A percentile compares a stretch with the other conserved stretches of the same genome.
Evolutionary conservation across 2,113 vertebrate genomes (phyloP).

Genomic region (Dasypus novemcinctus): DNA sequence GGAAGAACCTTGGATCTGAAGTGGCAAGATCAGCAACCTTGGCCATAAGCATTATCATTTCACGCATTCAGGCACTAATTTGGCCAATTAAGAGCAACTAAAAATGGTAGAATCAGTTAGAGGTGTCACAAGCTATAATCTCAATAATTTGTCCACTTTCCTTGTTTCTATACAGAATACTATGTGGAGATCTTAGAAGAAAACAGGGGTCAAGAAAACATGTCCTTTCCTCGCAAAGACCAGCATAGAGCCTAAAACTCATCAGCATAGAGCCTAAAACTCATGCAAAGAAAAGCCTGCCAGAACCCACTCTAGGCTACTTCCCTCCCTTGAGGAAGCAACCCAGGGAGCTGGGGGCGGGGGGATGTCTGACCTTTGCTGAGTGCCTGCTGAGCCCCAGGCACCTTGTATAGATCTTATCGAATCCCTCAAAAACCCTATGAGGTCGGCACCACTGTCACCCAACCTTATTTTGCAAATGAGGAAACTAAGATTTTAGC

Average conservation of each 20-base stretch:
- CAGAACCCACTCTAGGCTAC: not conserved
- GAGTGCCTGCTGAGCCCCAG: not conserved
- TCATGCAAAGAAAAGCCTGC: not conserved
- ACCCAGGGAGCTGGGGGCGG: not conserved
- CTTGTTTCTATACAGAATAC: not conserved
- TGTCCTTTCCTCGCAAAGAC: not conserved
- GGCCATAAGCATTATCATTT: not conserved
- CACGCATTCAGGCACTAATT: not conserved
- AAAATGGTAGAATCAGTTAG: not conserved
- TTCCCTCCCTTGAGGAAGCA: not conserved
- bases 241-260: not conserved
- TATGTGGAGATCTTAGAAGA: not conserved
- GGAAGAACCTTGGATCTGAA: not conserved
- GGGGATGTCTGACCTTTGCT: not conserved
- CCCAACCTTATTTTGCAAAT: not conserved
- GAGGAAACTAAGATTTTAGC: not conserved
- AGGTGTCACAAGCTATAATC: not conserved
- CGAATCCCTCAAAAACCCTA: not conserved
- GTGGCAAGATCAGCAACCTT: not conserved
- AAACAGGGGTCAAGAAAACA: not conserved
- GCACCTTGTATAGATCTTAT: not conserved
- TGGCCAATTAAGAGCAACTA: conserved; percentile 7
- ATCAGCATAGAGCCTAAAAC: not conserved
- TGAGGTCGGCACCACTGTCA: not conserved
- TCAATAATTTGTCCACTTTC: not conserved